Percentiles rank a stretch among this genome's conserved stretches.
Evolutionary conservation across 1,140 invertebrate genomes (phyloP).

Genomic region (Ridgeia piscesae): DNA sequence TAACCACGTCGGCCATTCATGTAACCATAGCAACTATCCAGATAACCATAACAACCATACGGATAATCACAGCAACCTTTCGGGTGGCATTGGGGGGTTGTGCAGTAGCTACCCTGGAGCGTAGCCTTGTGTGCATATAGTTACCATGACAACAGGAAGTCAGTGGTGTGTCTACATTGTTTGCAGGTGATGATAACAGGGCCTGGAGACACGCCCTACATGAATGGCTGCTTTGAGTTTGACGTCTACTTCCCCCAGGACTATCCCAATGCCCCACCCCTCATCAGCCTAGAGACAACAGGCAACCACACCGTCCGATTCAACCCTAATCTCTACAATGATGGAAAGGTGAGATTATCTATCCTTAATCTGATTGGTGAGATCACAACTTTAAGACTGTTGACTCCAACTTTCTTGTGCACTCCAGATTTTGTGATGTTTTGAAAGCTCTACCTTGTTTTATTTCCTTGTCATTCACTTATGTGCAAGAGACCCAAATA

Average conservation of each 20-base stretch:
- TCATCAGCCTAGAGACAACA: constrained; percentile 92
- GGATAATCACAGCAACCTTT: too few species aligned
- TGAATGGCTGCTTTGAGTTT: constrained; percentile 62
- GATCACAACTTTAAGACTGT: neutral
- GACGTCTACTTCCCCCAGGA: constrained; percentile 62
- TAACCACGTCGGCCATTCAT: too few species aligned
- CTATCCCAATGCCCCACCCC: constrained; percentile 61
- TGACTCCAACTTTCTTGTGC: neutral
- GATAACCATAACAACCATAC: too few species aligned
- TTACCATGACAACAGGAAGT: neutral
- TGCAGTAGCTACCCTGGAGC: too few species aligned
- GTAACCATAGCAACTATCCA: too few species aligned
- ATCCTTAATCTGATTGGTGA: neutral
- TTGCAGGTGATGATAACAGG: constrained; percentile 82
- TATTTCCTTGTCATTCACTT: too few species aligned
- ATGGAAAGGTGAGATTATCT: constrained; percentile 71
- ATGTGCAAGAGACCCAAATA: too few species aligned
- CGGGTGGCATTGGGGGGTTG: too few species aligned
- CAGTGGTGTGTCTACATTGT: neutral
- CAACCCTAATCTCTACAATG: constrained; percentile 96
- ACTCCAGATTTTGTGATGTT: too few species aligned
- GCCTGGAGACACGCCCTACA: constrained; percentile 60
- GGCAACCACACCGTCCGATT: constrained; percentile 91
- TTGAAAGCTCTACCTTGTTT: too few species aligned
- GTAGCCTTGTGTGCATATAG: neutral